Percentiles rank a stretch among this genome's conserved stretches.
Evolutionary conservation across 2,888 invertebrate genomes (phyloP).

Genomic region (Anaspis maculata): DNA sequence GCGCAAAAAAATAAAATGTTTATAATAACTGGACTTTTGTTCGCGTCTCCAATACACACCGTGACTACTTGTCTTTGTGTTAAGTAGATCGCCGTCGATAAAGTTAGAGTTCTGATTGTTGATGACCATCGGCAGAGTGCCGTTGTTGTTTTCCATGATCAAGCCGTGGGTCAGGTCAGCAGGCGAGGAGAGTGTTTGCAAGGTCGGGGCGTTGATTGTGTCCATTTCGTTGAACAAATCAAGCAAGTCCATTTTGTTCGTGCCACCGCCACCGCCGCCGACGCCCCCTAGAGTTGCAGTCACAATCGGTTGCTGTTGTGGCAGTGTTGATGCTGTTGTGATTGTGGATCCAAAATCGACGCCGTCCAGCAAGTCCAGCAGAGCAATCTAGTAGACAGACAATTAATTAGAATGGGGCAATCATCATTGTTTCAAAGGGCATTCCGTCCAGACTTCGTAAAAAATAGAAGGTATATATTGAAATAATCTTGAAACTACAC

Average conservation of each 20-base stretch:
- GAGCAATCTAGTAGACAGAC: constrained; percentile 62
- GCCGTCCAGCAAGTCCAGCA: constrained; percentile 80
- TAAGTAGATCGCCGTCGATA: constrained; percentile 55
- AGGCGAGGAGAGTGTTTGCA: constrained; percentile 22
- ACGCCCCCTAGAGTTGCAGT: too few relatives aligned
- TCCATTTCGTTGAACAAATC: constrained; percentile 58
- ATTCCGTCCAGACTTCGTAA: too few relatives aligned
- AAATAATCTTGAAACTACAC: too few relatives aligned
- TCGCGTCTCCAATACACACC: background rate
- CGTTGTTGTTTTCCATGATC: constrained; percentile 38
- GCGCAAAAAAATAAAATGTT: constrained; percentile 16
- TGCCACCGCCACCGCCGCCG: too few relatives aligned
- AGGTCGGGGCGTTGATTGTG: constrained; percentile 9
- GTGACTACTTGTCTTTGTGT: too few relatives aligned
- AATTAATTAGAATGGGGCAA: too few relatives aligned
- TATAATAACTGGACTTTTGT: too few relatives aligned
- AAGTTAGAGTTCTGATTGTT: constrained; percentile 45
- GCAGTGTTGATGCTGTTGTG: too few relatives aligned
- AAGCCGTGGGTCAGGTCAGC: constrained; percentile 27
- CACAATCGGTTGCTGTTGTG: too few relatives aligned
- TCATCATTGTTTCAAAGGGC: too few relatives aligned
- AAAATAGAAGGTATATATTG: too few relatives aligned
- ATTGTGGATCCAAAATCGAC: constrained; percentile 31
- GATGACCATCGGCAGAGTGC: constrained; percentile 26
- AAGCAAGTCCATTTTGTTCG: constrained; percentile 70